A percentile compares a stretch with the other conserved stretches of the same genome.
Evolutionary conservation across 2,888 invertebrate genomes (phyloP).

Genomic region (Prosapia bicincta): DNA sequence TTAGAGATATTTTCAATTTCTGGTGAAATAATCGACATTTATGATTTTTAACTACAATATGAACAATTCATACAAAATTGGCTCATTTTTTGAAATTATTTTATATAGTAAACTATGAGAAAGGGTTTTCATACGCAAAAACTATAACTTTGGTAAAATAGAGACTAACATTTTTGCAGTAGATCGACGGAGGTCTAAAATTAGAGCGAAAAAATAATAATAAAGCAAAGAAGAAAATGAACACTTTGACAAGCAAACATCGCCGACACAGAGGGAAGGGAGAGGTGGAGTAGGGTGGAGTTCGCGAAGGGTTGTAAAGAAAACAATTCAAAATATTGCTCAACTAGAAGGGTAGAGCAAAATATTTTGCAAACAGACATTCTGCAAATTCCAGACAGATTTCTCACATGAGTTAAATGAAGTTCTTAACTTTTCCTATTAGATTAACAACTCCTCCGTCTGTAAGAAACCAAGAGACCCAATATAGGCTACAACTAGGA

Average conservation of each 20-base stretch:
- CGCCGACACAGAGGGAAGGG: conserved; percentile 1
- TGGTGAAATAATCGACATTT: no score
- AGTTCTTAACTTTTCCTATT: conserved; percentile 25
- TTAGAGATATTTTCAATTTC: no score
- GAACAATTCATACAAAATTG: no score
- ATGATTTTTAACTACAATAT: no score
- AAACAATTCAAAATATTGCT: conserved; percentile 29
- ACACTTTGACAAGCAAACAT: background rate
- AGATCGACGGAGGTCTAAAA: background rate
- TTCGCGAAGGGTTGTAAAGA: conserved; percentile 21
- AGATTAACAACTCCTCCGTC: conserved; percentile 1
- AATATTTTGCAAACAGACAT: conserved; percentile 21
- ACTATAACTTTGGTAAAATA: no score
- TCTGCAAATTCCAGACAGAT: conserved; percentile 11
- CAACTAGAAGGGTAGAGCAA: conserved; percentile 5
- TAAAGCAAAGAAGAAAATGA: background rate
- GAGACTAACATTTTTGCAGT: no score
- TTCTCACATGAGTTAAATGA: conserved; percentile 25
- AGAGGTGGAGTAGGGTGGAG: background rate
- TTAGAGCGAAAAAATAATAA: background rate
- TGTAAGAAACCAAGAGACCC: background rate
- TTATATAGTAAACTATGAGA: no score
- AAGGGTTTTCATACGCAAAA: no score
- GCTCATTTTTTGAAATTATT: no score
- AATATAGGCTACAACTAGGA: no score